A percentile compares a stretch with the other conserved stretches of the same genome.
Evolutionary conservation across 2,797 vertebrate species (phyloP).

Genomic region (Hypotaenidia philippensis): DNA sequence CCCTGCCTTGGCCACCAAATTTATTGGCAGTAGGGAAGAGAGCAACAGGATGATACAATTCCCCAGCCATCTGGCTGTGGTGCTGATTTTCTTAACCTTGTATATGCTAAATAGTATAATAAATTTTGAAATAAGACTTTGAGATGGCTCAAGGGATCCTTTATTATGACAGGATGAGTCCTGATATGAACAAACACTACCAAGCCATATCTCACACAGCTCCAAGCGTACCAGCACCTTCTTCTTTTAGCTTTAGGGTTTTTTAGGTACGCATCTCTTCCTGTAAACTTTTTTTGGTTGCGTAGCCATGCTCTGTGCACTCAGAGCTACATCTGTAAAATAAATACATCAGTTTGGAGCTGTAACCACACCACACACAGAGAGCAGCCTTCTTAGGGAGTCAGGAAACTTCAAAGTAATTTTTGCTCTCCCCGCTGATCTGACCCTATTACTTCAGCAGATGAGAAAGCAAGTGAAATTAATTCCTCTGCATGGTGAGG

Average conservation of each 20-base stretch:
- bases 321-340: not conserved
- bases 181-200: slow-evolving; percentile 42
- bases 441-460: slow-evolving; percentile 52
- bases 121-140: slow-evolving; percentile 56
- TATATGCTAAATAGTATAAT: slow-evolving; percentile 52
- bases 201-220: not conserved
- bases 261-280: not conserved
- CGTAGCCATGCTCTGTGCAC: not conserved
- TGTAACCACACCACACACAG: not conserved
- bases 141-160: slow-evolving; percentile 43
- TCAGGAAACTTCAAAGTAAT: slow-evolving; percentile 17
- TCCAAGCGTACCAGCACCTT: not conserved
- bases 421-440: slow-evolving; percentile 35
- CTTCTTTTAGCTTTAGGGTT: not conserved
- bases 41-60: slow-evolving; percentile 35
- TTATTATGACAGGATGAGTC: slow-evolving; percentile 20
- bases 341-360: not conserved
- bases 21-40: slow-evolving; percentile 25
- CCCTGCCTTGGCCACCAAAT: slow-evolving; percentile 42
- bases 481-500: slow-evolving; percentile 20
- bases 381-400: slow-evolving; percentile 18
- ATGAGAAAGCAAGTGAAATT: slow-evolving; percentile 10
- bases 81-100: slow-evolving; percentile 56
- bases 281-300: not conserved
- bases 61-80: slow-evolving; percentile 66